These are phyloP conservation scores for Noctilio leporinus DNA, from an alignment of 2,113 vertebrate genomes.

Conservation along the genomic window DNA sequence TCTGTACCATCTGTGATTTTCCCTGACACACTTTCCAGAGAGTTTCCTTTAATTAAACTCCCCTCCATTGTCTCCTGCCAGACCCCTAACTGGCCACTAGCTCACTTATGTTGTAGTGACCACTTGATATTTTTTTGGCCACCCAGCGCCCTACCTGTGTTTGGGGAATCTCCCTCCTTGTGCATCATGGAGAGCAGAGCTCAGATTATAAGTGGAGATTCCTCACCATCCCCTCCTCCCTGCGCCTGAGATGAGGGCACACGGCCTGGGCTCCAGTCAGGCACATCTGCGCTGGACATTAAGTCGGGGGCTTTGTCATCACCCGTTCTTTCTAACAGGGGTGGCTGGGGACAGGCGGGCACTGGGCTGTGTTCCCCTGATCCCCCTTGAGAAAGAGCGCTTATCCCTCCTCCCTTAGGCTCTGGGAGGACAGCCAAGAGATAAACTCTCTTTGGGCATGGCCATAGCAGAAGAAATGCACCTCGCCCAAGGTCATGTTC, in stretches of 20 bases:
- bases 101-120: neutral
- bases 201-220: neutral
- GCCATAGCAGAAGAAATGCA: rapidly evolving
- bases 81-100: neutral
- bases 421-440: neutral
- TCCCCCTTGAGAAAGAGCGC: neutral
- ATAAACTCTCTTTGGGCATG: neutral
- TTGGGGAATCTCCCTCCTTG: no score
- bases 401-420: rapidly evolving
- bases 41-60: neutral
- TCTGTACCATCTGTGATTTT: neutral
- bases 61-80: neutral
- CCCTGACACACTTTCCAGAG: rapidly evolving
- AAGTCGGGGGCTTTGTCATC: neutral
- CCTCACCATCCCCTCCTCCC: neutral
- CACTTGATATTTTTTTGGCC: neutral
- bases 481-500: neutral
- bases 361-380: neutral
- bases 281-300: rapidly evolving
- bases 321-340: neutral
- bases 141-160: rapidly evolving
- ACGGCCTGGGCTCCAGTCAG: neutral
- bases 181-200: neutral
- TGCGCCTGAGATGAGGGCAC: neutral
- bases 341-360: neutral